Evolutionary conservation across 2,888 invertebrate genomes (phyloP), one percentile per base, ranked within the genome.

Genomic region (Drosophila fulvimacula): DNA sequence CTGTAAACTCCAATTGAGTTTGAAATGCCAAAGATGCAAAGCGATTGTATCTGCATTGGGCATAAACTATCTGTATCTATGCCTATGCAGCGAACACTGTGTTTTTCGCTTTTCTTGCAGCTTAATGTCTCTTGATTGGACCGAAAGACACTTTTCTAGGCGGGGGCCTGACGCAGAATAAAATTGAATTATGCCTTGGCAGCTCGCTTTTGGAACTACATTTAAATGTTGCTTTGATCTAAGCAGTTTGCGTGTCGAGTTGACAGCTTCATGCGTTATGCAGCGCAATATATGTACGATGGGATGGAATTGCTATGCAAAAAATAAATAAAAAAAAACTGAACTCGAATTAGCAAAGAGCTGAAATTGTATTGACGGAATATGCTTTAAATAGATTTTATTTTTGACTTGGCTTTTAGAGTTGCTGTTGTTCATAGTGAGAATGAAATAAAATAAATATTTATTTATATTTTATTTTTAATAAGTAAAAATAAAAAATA

Each of bases 11-110:
- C 72, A 83, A 87, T 89, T 87, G 89, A 79, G 77, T 74, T 74
- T 65, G 63, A 80, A 89, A 77, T 87, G 84, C 73, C 83, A 88
- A 83, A 85, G 75, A 75, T 79, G 68, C 77, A 82, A 84, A 69
- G 46, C 46, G 59, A 52, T 55, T 65, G 59, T 64, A 71, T 64
- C 58, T 69, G 42, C n/a, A 32, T 52, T 15, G 39, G 48, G 36
- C 39, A 19, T 44, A 49, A 41, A 46, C 55, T 75, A 55, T 67
- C 58, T 73, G 42, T 15, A 42, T 21, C 42, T 42, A 13, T 21
- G 42, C 42, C 13, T 5, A 42, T 21, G 78, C 72, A 69, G 44
- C 55, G 41, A 59, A 30, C 46, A n/a, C 27, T n/a, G n/a, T n/a
- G n/a, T n/a, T n/a, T n/a, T n/a, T n/a, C 51, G 46, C 44, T 36